A percentile compares a stretch with the other conserved stretches of the same genome.
Conservation (phyloP, 2,888 invertebrate species). For the Tryphoninae sp. region DNA sequence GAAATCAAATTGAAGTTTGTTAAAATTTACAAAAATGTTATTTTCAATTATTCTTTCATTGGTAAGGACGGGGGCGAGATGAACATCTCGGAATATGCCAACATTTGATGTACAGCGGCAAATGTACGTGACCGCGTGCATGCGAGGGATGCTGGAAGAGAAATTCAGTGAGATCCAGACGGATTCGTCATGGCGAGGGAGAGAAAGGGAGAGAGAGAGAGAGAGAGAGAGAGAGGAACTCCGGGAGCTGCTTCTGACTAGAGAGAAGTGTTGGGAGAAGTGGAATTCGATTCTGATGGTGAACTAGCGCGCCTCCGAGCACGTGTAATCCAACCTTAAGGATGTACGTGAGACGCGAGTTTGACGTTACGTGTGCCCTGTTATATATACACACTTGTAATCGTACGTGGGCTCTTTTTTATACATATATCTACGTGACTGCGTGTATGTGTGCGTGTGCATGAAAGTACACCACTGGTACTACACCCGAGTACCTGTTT, state of each 20-base stretch:
- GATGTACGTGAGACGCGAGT: conserved; percentile 56
- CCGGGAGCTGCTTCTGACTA: conserved; percentile 9
- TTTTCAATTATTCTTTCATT: neutral
- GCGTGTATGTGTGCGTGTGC: neutral
- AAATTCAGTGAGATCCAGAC: conserved; percentile 33
- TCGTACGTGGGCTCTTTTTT: neutral
- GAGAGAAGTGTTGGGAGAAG: conserved; percentile 37
- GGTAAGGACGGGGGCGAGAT: neutral
- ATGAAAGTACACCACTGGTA: neutral
- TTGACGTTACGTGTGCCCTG: conserved; percentile 45
- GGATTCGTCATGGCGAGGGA: conserved; percentile 24
- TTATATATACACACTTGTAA: conserved; percentile 21
- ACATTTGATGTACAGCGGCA: conserved; percentile 18
- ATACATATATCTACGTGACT: neutral
- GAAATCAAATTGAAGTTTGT: neutral
- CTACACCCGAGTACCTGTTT: neutral
- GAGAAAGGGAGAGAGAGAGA: conserved; percentile 1
- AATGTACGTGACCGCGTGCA: conserved; percentile 41
- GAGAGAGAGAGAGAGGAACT: conserved; percentile 18
- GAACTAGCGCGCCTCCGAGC: conserved; percentile 29
- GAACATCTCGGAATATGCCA: neutral
- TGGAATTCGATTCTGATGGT: conserved; percentile 53
- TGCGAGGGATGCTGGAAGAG: conserved; percentile 23
- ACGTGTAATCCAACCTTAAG: conserved; percentile 61
- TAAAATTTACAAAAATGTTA: neutral